Base-by-base conservation (phyloP, 2,888 invertebrate genomes). In the Villa cingulata region DNA sequence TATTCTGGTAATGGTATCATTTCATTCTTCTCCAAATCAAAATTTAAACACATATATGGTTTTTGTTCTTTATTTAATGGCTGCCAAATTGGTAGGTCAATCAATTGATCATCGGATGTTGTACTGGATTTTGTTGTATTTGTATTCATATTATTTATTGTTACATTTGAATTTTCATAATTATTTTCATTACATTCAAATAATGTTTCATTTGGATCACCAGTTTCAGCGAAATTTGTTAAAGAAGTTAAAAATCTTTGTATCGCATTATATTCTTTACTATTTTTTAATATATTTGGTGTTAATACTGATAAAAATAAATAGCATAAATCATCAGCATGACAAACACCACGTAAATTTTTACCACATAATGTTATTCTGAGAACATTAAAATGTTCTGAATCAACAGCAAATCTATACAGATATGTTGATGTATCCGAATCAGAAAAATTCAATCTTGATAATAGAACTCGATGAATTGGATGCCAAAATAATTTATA, bases 401-500 rank as follows among this genome's bases (percentile, higher is more conserved):
- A 69, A 53, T 68, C 68, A 50, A 67, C 64, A 49, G 66, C 66
- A 48, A 68, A 68, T 29, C 68, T 63, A 51, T 69, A 68, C 4
- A 67, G 56, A 49, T 59, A 68, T 4, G 68, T 68, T 16, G 65
- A 60, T 1, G 62, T 63, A n/a, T 45, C 54, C 9, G 64, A 55
- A n/a, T 45, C 54, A 7, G 59, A 57, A 48, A 65, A 51, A 37
- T 61, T 51, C 1, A 57, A 48, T 1, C 68, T 61, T 9, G 68
- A 64, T 15, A 62, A 54, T 16, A 52, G 14, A 1, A 66, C 65
- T 14, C 68, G 58, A 46, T 69, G 66, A 32, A 68, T 64, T 49
- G 63, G 64, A 49, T 68, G 69, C 68, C 67, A 68, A 48, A 68
- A 68, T 37, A 59, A 60, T 59, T 66, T 68, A 45, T 67, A 66